phyloP scores from a whole-genome alignment of 2,888 invertebrate species.

The Mimas tiliae region DNA sequence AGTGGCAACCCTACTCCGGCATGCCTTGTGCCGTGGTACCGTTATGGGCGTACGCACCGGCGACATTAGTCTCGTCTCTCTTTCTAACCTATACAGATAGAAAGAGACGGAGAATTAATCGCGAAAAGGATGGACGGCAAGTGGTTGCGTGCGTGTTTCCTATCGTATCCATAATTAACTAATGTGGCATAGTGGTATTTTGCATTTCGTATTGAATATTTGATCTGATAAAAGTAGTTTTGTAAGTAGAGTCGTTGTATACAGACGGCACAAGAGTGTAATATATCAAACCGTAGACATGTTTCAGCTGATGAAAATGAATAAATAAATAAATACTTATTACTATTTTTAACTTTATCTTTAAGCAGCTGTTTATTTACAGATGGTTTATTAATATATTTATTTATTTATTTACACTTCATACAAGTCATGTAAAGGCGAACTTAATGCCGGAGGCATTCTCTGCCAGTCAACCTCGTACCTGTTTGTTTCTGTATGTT shows the following conservation, averaged over 20 bases:
- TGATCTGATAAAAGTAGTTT: constrained; percentile 21
- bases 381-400: neutral
- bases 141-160: constrained; percentile 24
- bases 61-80: constrained; percentile 16
- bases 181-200: constrained; percentile 18
- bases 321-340: constrained; percentile 3
- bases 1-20: constrained; percentile 5
- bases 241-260: neutral
- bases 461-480: no score
- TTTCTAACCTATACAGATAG: neutral
- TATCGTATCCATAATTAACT: constrained; percentile 22
- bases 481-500: no score
- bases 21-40: constrained; percentile 23
- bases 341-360: neutral
- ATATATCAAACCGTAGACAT: constrained; percentile 8
- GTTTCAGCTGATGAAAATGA: neutral
- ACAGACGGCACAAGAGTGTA: neutral
- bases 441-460: no score
- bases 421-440: no score
- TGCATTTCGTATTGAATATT: constrained; percentile 24
- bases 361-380: neutral
- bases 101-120: constrained; percentile 6
- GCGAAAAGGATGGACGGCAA: constrained; percentile 21
- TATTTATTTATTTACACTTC: no score
- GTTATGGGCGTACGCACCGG: constrained; percentile 25